These are phyloP conservation scores for Drosophila paracracens DNA, from an alignment of 2,888 invertebrate species.

Conservation along the genomic window DNA sequence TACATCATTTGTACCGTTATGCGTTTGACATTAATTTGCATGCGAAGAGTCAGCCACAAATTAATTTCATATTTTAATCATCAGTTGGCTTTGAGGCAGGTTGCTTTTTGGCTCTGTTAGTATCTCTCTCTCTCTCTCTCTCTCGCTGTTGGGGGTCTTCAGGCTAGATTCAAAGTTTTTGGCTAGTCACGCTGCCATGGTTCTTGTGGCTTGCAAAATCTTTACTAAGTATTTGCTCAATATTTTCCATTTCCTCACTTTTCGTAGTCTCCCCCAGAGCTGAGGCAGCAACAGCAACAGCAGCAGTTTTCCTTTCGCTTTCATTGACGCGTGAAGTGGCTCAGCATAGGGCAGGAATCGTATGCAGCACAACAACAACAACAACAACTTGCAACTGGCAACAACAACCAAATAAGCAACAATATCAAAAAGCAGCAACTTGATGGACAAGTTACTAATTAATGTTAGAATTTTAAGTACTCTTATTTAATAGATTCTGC, in stretches of 20 bases:
- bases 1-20: constrained; percentile 76
- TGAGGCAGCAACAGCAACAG: constrained; percentile 2
- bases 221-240: constrained; percentile 68
- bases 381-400: constrained; percentile 5
- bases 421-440: constrained; percentile 1
- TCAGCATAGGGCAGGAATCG: constrained; percentile 69
- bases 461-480: not conserved
- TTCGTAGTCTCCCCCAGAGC: constrained; percentile 19
- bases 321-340: constrained; percentile 79
- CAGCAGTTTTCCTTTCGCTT: constrained; percentile 77
- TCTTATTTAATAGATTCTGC: not conserved
- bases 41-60: constrained; percentile 58
- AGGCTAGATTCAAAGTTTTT: constrained; percentile 18
- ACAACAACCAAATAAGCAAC: constrained; percentile 1
- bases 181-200: constrained; percentile 69
- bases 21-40: constrained; percentile 77
- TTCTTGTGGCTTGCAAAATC: constrained; percentile 75
- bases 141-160: not conserved
- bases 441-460: not conserved
- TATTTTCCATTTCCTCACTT: constrained; percentile 76
- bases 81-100: constrained; percentile 5
- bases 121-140: not conserved
- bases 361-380: constrained; percentile 38
- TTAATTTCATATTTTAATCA: constrained; percentile 59
- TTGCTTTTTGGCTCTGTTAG: not conserved